Percentiles rank a stretch among this genome's conserved stretches.
Evolutionary conservation across 37 sponge, comb jelly and placozoan species (phyloP).

Genomic region (Hormiphora californensis): DNA sequence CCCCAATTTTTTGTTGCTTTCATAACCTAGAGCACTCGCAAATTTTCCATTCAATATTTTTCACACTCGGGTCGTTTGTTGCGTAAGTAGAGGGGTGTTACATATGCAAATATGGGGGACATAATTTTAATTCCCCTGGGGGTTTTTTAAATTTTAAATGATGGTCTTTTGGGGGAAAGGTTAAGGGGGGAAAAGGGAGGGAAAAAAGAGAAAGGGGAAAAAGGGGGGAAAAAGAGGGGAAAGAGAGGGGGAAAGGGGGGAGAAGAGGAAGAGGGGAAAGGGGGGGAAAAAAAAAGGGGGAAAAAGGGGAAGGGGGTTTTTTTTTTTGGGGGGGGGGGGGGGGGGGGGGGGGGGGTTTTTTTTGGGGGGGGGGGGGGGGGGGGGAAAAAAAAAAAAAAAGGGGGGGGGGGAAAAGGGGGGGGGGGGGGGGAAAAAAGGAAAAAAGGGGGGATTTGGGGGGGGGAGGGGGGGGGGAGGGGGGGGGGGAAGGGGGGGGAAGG

Average conservation of each 20-base stretch:
- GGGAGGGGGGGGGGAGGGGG: background rate
- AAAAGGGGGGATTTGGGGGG: background rate
- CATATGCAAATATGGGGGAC: no score
- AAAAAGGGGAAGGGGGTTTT: no score
- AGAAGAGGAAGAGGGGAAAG: background rate
- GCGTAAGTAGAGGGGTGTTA: no score
- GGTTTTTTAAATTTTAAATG: no score
- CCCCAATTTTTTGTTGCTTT: no score
- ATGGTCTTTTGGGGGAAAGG: background rate
- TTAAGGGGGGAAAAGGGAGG: background rate
- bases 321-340: no score
- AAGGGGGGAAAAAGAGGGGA: background rate
- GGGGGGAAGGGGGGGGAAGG: background rate
- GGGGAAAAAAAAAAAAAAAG: background rate
- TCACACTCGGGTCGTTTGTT: no score
- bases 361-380: no score
- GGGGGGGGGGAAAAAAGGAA: background rate
- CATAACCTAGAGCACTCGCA: no score
- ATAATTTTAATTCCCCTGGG: no score
- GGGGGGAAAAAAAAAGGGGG: background rate
- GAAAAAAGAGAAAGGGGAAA: background rate
- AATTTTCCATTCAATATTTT: no score
- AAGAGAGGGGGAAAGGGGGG: background rate
- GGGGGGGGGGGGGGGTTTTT: no score
- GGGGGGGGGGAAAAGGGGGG: background rate